Evolutionary conservation across 2,113 vertebrate genomes (phyloP).

Genomic region (Hypocryptadius cinnamomeus): DNA sequence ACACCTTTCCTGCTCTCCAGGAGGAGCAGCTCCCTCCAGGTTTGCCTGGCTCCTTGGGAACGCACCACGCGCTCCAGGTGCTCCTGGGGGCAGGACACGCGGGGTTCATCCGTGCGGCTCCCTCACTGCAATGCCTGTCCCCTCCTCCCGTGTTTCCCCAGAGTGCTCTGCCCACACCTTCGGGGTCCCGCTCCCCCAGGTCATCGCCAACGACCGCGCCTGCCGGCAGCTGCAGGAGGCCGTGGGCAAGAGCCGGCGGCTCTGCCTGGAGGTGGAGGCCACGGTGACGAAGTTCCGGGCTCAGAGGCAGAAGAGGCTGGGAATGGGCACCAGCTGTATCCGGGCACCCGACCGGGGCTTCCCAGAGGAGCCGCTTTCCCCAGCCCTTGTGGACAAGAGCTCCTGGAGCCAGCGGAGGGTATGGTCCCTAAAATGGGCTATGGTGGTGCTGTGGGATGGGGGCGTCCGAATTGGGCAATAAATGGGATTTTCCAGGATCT

Average conservation of each 20-base stretch:
- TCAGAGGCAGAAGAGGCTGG: conserved; percentile 62
- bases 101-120: neutral
- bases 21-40: neutral
- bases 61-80: rapidly evolving
- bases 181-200: conserved; percentile 76
- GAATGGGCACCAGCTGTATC: neutral
- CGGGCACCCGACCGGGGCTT: neutral
- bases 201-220: conserved; percentile 75
- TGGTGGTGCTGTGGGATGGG: rapidly evolving
- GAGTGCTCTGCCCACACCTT: conserved; percentile 77
- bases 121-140: too few species aligned
- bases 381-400: conserved; percentile 37
- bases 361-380: conserved; percentile 62
- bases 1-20: neutral
- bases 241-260: conserved; percentile 73
- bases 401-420: conserved; percentile 79
- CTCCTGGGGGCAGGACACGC: neutral
- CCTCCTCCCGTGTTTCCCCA: neutral
- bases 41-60: neutral
- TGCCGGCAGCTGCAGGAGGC: conserved; percentile 73
- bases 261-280: conserved; percentile 81
- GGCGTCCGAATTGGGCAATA: neutral
- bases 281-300: conserved; percentile 76
- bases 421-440: rapidly evolving
- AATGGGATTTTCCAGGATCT: neutral